These are phyloP conservation scores for Nestor notabilis DNA, from an alignment of 2,113 vertebrate species.

Conservation along the genomic window DNA sequence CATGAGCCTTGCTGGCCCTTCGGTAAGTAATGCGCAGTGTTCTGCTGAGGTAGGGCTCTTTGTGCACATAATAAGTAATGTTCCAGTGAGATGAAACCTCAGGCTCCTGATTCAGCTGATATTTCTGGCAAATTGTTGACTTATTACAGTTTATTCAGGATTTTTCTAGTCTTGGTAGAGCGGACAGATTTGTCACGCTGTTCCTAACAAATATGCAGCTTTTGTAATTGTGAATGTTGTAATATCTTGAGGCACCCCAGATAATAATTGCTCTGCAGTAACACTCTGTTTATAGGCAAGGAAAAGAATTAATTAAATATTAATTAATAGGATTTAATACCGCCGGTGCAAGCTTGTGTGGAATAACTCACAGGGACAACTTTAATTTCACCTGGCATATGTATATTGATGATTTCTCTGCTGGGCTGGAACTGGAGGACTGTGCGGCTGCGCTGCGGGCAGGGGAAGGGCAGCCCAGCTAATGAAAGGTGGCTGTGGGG, in stretches of 20 bases:
- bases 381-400: conserved; percentile 28
- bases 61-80: not conserved
- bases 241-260: not conserved
- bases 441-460: accelerated
- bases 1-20: not conserved
- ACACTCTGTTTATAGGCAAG: not conserved
- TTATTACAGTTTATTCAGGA: conserved; percentile 28
- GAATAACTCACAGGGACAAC: conserved; percentile 14
- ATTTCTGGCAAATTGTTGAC: conserved; percentile 62
- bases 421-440: not conserved
- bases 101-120: conserved; percentile 56
- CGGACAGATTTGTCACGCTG: conserved; percentile 20
- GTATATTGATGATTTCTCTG: not conserved
- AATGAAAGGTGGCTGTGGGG: not conserved
- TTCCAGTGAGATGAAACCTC: conserved; percentile 37
- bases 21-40: not conserved
- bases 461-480: not conserved
- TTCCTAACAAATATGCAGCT: conserved; percentile 23
- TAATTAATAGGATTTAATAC: conserved; percentile 42
- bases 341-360: not conserved
- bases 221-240: not conserved
- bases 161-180: conserved; percentile 42
- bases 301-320: conserved; percentile 16
- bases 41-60: conserved; percentile 48
- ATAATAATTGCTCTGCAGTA: not conserved